Evolutionary conservation across 2,888 invertebrate genomes (phyloP).

Genomic region (Cerastoderma edule): DNA sequence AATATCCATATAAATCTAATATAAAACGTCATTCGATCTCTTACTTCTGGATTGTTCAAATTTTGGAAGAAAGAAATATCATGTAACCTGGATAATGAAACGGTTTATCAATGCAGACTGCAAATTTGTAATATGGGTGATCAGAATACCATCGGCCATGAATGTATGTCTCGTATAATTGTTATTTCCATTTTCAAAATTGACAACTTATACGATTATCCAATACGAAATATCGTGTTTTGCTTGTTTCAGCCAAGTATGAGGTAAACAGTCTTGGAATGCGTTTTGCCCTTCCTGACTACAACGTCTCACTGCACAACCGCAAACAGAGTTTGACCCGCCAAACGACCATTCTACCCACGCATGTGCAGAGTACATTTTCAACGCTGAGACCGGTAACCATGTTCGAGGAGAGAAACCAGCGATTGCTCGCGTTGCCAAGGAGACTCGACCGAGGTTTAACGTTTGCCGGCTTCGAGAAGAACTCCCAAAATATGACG

Average conservation of each 20-base stretch:
- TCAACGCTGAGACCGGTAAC: conserved; percentile 1
- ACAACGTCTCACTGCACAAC: conserved; percentile 35
- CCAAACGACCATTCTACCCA: conserved; percentile 11
- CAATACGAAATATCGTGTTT: background rate
- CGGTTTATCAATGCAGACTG: too few relatives aligned
- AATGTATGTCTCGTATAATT: too few relatives aligned
- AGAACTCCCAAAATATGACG: background rate
- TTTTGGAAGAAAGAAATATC: too few relatives aligned
- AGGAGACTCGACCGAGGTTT: background rate
- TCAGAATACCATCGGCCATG: too few relatives aligned
- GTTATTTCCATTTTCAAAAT: too few relatives aligned
- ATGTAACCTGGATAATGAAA: too few relatives aligned
- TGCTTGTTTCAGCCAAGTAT: conserved; percentile 44
- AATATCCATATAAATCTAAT: too few relatives aligned
- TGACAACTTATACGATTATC: background rate
- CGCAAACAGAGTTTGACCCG: conserved; percentile 34
- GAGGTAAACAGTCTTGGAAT: conserved; percentile 55
- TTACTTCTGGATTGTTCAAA: too few relatives aligned
- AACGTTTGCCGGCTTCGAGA: conserved; percentile 17
- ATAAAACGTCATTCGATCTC: too few relatives aligned
- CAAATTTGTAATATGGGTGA: too few relatives aligned
- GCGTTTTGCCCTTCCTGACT: conserved; percentile 56
- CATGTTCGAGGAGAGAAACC: background rate
- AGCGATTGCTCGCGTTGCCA: background rate
- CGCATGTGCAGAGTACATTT: conserved; percentile 7